These are phyloP conservation scores for Chiroxiphia lanceolata DNA, from an alignment of 2,797 vertebrate species.

Conservation along the genomic window DNA sequence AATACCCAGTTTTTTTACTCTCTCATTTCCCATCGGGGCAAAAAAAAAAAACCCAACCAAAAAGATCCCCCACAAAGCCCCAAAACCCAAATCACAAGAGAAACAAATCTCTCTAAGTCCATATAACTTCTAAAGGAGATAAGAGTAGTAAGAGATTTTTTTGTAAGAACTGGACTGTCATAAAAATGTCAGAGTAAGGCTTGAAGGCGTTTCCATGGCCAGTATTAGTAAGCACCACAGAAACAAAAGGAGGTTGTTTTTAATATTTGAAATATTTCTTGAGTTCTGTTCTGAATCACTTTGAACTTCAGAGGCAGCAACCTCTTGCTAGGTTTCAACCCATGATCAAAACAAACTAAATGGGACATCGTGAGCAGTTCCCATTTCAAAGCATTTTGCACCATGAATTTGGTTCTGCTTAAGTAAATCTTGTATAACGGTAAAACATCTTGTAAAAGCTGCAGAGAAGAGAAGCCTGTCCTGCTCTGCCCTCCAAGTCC, in stretches of 20 bases:
- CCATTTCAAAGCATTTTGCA: neutral
- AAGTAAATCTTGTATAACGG: neutral
- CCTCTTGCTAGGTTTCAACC: slow-evolving; percentile 1
- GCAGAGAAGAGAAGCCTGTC: neutral
- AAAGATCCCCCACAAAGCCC: neutral
- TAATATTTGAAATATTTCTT: slow-evolving; percentile 7
- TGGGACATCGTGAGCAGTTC: neutral
- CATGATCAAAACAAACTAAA: neutral
- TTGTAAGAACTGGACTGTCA: neutral
- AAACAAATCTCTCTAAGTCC: neutral
- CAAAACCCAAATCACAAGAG: neutral
- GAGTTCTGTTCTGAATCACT: slow-evolving; percentile 1
- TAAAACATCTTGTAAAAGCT: slow-evolving; percentile 21
- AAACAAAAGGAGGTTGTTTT: neutral
- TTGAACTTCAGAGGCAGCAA: neutral
- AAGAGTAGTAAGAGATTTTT: neutral
- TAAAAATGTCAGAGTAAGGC: neutral
- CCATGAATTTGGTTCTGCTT: neutral
- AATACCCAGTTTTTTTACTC: neutral
- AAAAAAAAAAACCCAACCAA: neutral
- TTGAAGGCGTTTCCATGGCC: neutral
- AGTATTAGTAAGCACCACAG: neutral
- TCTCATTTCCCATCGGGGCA: neutral
- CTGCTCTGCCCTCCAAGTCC: neutral
- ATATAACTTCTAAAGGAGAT: neutral